Conservation (phyloP, 1,140 invertebrate species). For the Caenorhabditis latens region DNA sequence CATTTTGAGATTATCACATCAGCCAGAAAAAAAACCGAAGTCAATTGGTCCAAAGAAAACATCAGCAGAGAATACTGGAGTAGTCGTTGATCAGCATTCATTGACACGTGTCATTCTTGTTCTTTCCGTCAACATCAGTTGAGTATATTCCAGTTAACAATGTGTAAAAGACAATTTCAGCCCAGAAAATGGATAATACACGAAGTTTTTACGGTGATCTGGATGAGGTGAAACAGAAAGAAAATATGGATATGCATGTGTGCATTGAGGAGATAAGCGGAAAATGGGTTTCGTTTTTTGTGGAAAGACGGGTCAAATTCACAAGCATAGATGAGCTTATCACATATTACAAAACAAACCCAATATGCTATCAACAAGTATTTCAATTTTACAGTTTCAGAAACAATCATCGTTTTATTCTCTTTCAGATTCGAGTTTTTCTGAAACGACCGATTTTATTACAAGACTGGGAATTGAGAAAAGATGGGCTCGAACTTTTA, state of each 20-base stretch:
- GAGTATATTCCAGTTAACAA: not conserved
- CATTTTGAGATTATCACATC: slow-evolving; percentile 27
- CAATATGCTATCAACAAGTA: slow-evolving; percentile 36
- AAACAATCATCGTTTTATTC: not conserved
- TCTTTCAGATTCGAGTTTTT: slow-evolving; percentile 4
- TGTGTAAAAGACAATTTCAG: not conserved
- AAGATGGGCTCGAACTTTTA: not conserved
- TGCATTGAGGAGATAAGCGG: slow-evolving; percentile 16
- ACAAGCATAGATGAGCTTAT: slow-evolving; percentile 4
- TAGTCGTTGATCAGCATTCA: not conserved
- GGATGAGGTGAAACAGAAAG: slow-evolving; percentile 43
- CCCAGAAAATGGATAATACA: not conserved
- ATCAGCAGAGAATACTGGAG: not conserved
- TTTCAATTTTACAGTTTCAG: not conserved
- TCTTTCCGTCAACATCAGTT: slow-evolving; percentile 39
- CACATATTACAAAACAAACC: slow-evolving; percentile 1
- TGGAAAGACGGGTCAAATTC: slow-evolving; percentile 22
- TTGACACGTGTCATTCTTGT: slow-evolving; percentile 30
- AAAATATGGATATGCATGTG: slow-evolving; percentile 39
- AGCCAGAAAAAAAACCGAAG: slow-evolving; percentile 8
- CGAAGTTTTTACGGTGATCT: slow-evolving; percentile 43
- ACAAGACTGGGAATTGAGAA: slow-evolving; percentile 23
- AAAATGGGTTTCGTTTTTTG: not conserved
- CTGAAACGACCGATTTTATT: slow-evolving; percentile 4
- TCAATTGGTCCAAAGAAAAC: not conserved